phyloP scores from a whole-genome alignment of 2,888 invertebrate species.

The Cephus sareptanus region DNA sequence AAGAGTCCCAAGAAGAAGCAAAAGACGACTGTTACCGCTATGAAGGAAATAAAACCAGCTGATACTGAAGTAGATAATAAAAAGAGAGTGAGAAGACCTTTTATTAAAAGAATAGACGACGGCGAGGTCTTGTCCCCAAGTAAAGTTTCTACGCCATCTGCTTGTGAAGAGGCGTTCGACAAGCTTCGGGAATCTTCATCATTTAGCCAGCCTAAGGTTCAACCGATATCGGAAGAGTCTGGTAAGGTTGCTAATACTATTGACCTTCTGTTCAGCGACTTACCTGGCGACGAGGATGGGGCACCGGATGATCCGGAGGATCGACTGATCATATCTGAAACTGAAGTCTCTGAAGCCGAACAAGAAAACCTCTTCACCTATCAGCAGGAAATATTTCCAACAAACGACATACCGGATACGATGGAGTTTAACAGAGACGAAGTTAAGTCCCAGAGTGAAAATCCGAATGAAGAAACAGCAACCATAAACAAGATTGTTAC shows the following conservation, averaged over 20 bases:
- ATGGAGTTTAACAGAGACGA: slow-evolving; percentile 35
- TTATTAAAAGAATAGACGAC: slow-evolving; percentile 47
- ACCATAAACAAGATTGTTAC: not conserved
- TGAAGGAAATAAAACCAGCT: slow-evolving; percentile 38
- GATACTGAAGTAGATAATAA: slow-evolving; percentile 34
- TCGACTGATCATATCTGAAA: slow-evolving; percentile 72
- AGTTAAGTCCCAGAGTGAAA: slow-evolving; percentile 23
- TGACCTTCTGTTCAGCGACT: slow-evolving; percentile 63
- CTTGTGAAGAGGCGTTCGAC: slow-evolving; percentile 67
- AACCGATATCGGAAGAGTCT: slow-evolving; percentile 32
- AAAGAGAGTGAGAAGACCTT: slow-evolving; percentile 49
- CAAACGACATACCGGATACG: slow-evolving; percentile 33
- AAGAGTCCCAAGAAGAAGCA: slow-evolving; percentile 62
- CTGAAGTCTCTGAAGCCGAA: slow-evolving; percentile 72
- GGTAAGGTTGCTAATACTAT: slow-evolving; percentile 47
- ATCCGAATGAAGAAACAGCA: slow-evolving; percentile 9
- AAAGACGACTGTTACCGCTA: slow-evolving; percentile 36
- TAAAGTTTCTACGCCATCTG: slow-evolving; percentile 7
- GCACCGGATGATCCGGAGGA: slow-evolving; percentile 70
- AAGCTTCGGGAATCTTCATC: slow-evolving; percentile 68
- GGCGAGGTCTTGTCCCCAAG: not conserved
- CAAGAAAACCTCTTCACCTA: slow-evolving; percentile 69
- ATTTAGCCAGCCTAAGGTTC: slow-evolving; percentile 63
- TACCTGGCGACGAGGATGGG: slow-evolving; percentile 62
- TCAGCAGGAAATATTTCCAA: slow-evolving; percentile 72